Conservation (phyloP, 1,140 invertebrate genomes). For the Ceratina calcarata region DNA sequence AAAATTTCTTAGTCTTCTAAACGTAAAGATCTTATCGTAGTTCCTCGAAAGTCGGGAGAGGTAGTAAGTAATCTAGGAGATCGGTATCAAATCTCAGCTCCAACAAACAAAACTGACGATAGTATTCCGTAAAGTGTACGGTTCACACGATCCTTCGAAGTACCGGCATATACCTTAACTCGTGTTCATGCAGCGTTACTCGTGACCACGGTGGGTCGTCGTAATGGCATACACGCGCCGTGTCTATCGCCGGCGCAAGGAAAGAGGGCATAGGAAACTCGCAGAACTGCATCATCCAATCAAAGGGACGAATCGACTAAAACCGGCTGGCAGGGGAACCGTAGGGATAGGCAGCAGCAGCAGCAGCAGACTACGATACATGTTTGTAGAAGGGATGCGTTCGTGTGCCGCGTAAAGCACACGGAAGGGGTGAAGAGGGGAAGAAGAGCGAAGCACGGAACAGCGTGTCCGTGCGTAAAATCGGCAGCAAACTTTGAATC, state of each 20-base stretch:
- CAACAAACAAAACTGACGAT: conserved; percentile 17
- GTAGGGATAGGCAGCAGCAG: conserved; percentile 50
- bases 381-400: conserved; percentile 50
- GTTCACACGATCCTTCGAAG: conserved; percentile 25
- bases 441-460: conserved; percentile 46
- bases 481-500: background rate
- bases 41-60: background rate
- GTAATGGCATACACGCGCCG: conserved; percentile 56
- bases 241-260: conserved; percentile 45
- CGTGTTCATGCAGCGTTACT: conserved; percentile 55
- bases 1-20: no score
- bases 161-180: conserved; percentile 25
- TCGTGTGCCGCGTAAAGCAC: conserved; percentile 57
- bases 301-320: conserved; percentile 47
- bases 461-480: conserved; percentile 49
- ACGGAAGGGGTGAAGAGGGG: conserved; percentile 5
- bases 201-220: conserved; percentile 36
- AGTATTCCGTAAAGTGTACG: conserved; percentile 7
- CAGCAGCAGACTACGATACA: conserved; percentile 27
- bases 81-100: background rate
- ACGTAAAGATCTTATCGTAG: conserved; percentile 20
- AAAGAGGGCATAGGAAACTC: conserved; percentile 58
- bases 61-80: background rate
- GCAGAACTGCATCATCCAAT: conserved; percentile 52
- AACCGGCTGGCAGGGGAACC: conserved; percentile 36